Percentiles rank a stretch among this genome's conserved stretches.
Evolutionary conservation across 2,113 vertebrate genomes (phyloP).

Genomic region (Oreocharis arfaki): DNA sequence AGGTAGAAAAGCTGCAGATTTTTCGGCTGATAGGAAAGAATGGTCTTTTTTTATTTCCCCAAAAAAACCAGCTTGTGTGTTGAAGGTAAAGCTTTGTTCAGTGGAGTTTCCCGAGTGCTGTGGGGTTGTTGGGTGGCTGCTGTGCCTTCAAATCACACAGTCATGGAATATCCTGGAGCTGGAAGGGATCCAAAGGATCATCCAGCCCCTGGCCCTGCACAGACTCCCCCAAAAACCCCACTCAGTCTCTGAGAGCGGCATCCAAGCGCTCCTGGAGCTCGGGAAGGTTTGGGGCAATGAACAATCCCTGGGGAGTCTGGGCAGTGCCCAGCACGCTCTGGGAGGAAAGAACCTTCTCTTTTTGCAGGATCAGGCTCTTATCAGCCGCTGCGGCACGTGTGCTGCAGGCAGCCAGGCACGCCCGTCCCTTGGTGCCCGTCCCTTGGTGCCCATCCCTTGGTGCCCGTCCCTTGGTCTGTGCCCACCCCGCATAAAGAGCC

Average conservation of each 20-base stretch:
- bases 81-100: too few species aligned
- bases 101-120: fast-evolving
- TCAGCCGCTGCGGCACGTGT: background rate
- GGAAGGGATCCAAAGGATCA: background rate
- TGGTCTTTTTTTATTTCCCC: fast-evolving
- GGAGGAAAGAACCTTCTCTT: fast-evolving
- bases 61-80: background rate
- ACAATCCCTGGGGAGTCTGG: background rate
- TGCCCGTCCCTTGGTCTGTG: background rate
- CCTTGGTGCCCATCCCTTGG: background rate
- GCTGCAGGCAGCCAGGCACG: background rate
- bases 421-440: background rate
- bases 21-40: background rate
- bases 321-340: background rate
- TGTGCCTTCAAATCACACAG: background rate
- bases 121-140: background rate
- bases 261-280: fast-evolving
- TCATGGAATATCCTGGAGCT: background rate
- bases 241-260: fast-evolving
- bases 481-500: background rate
- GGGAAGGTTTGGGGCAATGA: background rate
- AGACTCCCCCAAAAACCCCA: background rate
- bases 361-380: background rate
- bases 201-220: background rate
- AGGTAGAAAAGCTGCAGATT: background rate